Conservation (phyloP, 2,113 vertebrate genomes). For the Steatornis caripensis region DNA sequence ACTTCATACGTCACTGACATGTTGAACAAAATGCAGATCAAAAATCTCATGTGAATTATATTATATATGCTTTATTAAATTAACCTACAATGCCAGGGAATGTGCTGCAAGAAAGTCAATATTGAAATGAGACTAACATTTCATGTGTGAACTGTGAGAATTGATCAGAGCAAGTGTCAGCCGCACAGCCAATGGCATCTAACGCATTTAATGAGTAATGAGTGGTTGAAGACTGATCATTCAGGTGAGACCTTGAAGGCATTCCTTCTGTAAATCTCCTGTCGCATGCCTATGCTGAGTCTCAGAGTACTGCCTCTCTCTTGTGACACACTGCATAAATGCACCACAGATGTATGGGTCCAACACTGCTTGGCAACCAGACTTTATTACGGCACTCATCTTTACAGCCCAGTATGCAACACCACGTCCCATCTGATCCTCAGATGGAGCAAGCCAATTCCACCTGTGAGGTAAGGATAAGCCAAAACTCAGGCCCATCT, state of each 20-base stretch:
- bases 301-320: not conserved
- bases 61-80: not conserved
- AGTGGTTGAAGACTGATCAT: accelerated
- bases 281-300: not conserved
- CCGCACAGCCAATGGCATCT: not conserved
- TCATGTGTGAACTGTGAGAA: not conserved
- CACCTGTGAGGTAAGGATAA: not conserved
- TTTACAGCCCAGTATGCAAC: not conserved
- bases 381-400: not conserved
- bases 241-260: not conserved
- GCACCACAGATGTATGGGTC: not conserved
- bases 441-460: not conserved
- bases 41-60: not conserved
- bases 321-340: not conserved
- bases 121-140: not conserved
- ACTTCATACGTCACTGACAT: not conserved
- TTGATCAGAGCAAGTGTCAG: not conserved
- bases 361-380: not conserved
- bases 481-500: not conserved
- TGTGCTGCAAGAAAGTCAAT: not conserved
- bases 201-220: accelerated
- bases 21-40: slow-evolving; percentile 3
- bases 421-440: not conserved
- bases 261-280: not conserved
- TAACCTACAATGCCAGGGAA: not conserved